phyloP scores from a whole-genome alignment of 1,140 invertebrate species.

The Caenorhabditis briggsae region DNA sequence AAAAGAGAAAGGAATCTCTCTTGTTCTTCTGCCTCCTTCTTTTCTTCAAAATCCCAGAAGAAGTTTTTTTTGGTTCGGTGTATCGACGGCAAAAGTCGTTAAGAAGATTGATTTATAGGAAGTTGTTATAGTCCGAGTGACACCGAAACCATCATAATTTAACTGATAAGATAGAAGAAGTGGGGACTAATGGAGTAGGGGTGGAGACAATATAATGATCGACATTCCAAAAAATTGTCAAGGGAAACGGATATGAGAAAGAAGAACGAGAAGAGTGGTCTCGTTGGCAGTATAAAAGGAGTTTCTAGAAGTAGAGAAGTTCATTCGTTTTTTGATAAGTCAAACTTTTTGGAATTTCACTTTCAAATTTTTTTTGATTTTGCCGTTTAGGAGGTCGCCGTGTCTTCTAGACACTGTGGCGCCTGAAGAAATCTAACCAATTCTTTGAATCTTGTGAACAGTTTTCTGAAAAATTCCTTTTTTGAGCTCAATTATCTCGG shows the following conservation, averaged over 20 bases:
- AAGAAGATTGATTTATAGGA: conserved; percentile 3
- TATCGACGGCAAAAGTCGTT: not conserved
- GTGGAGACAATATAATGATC: not conserved
- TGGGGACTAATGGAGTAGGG: not conserved
- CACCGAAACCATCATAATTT: conserved; percentile 6
- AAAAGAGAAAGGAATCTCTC: not conserved
- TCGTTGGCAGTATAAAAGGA: not conserved
- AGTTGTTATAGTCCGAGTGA: not conserved
- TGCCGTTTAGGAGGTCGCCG: no score
- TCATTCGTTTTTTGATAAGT: not conserved
- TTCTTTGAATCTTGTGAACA: no score
- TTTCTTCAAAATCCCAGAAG: not conserved
- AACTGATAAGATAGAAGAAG: not conserved
- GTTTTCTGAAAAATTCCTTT: no score
- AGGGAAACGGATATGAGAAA: conserved; percentile 21
- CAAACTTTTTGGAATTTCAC: not conserved
- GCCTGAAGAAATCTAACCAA: no score
- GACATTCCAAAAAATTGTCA: conserved; percentile 14
- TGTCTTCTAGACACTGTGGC: no score
- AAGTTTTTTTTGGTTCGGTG: not conserved
- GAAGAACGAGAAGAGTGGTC: not conserved
- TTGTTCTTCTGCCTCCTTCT: no score
- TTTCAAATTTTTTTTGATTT: no score
- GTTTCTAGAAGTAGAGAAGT: not conserved
- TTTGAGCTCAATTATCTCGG: no score